phyloP scores from a whole-genome alignment of 1,140 invertebrate genomes.

The Drosophila micromelanica region DNA sequence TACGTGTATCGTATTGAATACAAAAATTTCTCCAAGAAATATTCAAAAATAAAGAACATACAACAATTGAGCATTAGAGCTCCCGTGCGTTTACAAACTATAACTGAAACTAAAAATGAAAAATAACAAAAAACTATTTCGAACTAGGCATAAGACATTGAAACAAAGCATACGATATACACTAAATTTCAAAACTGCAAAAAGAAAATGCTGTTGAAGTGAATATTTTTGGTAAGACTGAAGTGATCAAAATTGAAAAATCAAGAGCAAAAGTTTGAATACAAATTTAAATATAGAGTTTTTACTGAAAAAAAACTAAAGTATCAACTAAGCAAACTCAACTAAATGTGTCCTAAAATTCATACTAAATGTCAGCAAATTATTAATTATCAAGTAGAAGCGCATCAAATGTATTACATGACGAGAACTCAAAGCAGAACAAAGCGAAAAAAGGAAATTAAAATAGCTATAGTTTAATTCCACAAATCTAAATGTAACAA shows the following conservation, averaged over 20 bases:
- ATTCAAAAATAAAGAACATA: conserved; percentile 31
- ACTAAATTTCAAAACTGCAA: conserved; percentile 29
- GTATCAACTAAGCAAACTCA: conserved; percentile 63
- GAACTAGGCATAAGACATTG: conserved; percentile 5
- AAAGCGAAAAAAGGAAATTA: conserved; percentile 19
- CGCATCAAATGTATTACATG: conserved; percentile 65
- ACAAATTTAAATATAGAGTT: conserved; percentile 35
- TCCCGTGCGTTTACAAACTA: conserved; percentile 42
- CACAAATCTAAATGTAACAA: conserved; percentile 69
- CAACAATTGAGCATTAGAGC: conserved; percentile 16
- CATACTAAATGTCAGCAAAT: conserved; percentile 70
- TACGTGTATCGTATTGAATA: conserved; percentile 64
- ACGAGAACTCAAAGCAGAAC: conserved; percentile 36
- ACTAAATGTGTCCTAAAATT: conserved; percentile 79
- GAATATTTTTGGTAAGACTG: conserved; percentile 80
- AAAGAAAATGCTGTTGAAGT: conserved; percentile 37
- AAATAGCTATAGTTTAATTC: conserved; percentile 63
- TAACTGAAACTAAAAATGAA: conserved; percentile 11
- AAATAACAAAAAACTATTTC: conserved; percentile 27
- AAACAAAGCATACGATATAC: neutral
- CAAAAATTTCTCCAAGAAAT: conserved; percentile 65
- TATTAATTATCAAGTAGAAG: conserved; percentile 43
- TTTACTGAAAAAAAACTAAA: conserved; percentile 26
- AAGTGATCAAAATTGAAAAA: conserved; percentile 77
- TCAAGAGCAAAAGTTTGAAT: conserved; percentile 31